These are phyloP conservation scores for Drosophila antonietae DNA, from an alignment of 2,888 invertebrate species.

Conservation along the genomic window DNA sequence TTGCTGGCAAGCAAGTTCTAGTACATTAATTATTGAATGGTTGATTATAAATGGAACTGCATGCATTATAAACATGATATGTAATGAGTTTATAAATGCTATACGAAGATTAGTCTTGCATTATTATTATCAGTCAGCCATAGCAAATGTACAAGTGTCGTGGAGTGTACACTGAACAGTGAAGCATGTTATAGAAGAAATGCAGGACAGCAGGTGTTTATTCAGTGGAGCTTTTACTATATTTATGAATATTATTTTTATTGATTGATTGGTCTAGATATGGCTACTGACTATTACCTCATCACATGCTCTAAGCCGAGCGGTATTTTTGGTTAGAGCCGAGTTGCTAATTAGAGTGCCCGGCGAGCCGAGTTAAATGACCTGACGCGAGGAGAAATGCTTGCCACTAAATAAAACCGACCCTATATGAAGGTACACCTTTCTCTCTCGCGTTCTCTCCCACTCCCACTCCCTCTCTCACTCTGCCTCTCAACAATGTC, in stretches of 20 bases:
- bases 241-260: constrained; percentile 12
- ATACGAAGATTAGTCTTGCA: constrained; percentile 28
- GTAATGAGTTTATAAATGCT: constrained; percentile 7
- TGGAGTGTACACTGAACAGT: background rate
- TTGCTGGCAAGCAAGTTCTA: constrained; percentile 2
- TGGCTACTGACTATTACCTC: constrained; percentile 51
- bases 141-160: constrained; percentile 10
- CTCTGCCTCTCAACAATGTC: background rate
- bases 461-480: background rate
- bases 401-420: constrained; percentile 4
- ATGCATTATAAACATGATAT: constrained; percentile 12
- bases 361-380: constrained; percentile 63
- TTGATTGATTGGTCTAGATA: constrained; percentile 35
- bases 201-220: background rate
- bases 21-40: constrained; percentile 8
- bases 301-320: constrained; percentile 41
- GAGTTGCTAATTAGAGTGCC: constrained; percentile 60
- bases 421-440: background rate
- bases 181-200: background rate
- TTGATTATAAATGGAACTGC: constrained; percentile 28
- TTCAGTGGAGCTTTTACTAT: background rate
- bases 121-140: constrained; percentile 32
- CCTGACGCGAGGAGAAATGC: constrained; percentile 40
- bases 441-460: background rate
- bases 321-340: constrained; percentile 54